These are phyloP conservation scores for Diadophis punctatus DNA, from an alignment of 2,113 vertebrate genomes.

Conservation along the genomic window DNA sequence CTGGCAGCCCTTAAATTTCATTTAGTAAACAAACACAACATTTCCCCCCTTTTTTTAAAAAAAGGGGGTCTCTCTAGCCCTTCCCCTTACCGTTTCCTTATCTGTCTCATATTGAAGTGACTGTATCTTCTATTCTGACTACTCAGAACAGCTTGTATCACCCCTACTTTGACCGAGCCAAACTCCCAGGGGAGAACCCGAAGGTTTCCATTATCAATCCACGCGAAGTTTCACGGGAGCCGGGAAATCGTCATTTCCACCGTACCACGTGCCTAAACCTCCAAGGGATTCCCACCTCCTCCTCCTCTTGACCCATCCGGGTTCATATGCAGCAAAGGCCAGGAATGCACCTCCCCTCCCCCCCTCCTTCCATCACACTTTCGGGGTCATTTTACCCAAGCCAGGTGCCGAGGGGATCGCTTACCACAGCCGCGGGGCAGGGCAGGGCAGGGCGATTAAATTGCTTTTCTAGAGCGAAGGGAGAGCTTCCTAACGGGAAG, in stretches of 20 bases:
- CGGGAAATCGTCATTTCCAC: neutral
- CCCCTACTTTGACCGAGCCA: neutral
- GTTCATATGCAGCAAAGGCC: neutral
- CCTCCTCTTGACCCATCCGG: neutral
- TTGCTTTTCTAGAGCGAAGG: neutral
- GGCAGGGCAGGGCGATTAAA: neutral
- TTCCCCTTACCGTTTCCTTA: neutral
- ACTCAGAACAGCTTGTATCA: neutral
- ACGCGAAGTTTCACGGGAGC: neutral
- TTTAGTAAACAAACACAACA: neutral
- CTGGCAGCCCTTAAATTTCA: neutral
- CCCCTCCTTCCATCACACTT: neutral
- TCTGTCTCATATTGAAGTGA: neutral
- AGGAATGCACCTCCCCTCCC: neutral
- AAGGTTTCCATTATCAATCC: neutral
- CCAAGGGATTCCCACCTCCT: neutral
- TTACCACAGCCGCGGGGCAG: neutral
- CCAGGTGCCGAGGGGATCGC: neutral
- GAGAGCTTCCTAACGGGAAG: neutral
- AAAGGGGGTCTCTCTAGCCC: neutral
- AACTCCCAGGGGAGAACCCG: neutral
- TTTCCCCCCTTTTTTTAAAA: neutral
- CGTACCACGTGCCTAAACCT: neutral
- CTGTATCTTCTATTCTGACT: rapidly evolving
- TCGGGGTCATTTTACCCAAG: neutral